Conservation (phyloP, 2,113 vertebrate genomes). For the Chlorodrepanis virens region DNA sequence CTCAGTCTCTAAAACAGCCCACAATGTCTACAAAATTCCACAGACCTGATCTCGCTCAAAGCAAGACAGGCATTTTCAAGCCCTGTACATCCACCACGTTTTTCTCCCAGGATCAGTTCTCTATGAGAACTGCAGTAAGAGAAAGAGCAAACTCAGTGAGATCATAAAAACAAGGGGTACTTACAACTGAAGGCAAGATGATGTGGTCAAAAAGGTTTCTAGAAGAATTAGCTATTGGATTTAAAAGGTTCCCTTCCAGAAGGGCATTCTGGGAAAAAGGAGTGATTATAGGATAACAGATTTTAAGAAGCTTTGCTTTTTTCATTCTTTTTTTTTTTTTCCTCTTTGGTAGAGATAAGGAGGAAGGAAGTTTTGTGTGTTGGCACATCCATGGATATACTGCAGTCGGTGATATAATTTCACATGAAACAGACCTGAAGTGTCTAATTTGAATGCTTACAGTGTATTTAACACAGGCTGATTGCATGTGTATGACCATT, state of each 20-base stretch:
- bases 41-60: not conserved
- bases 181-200: not conserved
- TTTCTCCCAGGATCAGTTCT: not conserved
- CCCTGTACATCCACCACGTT: not conserved
- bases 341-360: not conserved
- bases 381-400: not conserved
- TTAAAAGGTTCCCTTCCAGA: not conserved
- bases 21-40: not conserved
- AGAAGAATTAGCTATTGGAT: not conserved
- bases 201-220: not conserved
- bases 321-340: fast-evolving
- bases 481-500: not conserved
- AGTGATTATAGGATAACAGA: not conserved
- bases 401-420: not conserved
- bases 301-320: not conserved
- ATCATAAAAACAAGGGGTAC: not conserved
- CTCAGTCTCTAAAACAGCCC: not conserved
- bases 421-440: not conserved
- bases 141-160: not conserved
- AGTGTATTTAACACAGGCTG: not conserved
- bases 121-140: not conserved
- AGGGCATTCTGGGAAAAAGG: not conserved
- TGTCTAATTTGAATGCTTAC: not conserved
- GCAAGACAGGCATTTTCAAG: not conserved
- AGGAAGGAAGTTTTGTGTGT: not conserved